Percentiles rank a stretch among this genome's conserved stretches.
Evolutionary conservation across 2,797 vertebrate genomes (phyloP).

Genomic region (Telmatherina bonti): DNA sequence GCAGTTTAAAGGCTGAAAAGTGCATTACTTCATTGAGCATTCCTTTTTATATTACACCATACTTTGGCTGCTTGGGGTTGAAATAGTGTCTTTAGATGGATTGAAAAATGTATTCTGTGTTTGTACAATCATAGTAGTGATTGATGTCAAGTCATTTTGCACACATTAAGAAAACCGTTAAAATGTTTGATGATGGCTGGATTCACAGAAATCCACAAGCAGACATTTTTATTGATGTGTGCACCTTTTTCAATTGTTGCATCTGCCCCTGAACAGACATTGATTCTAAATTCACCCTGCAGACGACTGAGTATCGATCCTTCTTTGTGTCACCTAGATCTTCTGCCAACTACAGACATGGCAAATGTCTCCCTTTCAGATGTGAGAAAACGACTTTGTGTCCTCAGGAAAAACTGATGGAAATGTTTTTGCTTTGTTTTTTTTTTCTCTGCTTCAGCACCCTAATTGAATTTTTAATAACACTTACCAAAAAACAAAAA

Average conservation of each 20-base stretch:
- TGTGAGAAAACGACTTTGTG: slow-evolving; percentile 60
- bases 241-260: slow-evolving; percentile 62
- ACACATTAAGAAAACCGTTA: slow-evolving; percentile 20
- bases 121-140: slow-evolving; percentile 2
- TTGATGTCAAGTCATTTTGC: slow-evolving; percentile 36
- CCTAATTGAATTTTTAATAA: slow-evolving; percentile 79
- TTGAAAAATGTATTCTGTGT: neutral
- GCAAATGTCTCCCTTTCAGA: slow-evolving; percentile 65
- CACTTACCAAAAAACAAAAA: slow-evolving; percentile 35
- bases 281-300: slow-evolving; percentile 70
- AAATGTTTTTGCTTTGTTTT: slow-evolving; percentile 3
- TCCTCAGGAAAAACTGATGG: slow-evolving; percentile 29
- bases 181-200: slow-evolving; percentile 38
- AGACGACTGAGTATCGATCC: slow-evolving; percentile 72
- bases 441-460: slow-evolving; percentile 61
- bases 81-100: neutral
- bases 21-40: neutral
- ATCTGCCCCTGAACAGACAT: slow-evolving; percentile 63
- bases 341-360: slow-evolving; percentile 69
- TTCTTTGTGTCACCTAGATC: slow-evolving; percentile 68
- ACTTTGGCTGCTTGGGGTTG: neutral
- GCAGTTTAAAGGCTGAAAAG: neutral
- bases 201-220: slow-evolving; percentile 57
- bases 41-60: neutral
- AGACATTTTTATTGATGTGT: slow-evolving; percentile 69